phyloP scores from a whole-genome alignment of 2,797 vertebrate genomes.

The Merluccius polli region DNA sequence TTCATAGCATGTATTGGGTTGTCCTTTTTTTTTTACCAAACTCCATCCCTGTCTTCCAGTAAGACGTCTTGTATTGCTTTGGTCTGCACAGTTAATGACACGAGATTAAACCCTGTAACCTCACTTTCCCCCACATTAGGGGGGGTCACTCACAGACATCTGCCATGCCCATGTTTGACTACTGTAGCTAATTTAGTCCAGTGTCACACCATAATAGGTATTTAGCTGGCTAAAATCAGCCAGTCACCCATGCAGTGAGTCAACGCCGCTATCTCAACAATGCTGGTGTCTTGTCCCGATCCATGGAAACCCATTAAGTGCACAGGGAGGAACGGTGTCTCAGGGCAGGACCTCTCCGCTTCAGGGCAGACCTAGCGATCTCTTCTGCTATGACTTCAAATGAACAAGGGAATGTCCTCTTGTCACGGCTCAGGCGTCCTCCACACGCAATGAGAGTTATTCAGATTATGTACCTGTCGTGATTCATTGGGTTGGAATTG shows the following conservation, averaged over 20 bases:
- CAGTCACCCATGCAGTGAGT: conserved; percentile 24
- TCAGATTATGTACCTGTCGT: conserved; percentile 23
- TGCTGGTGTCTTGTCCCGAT: conserved; percentile 28
- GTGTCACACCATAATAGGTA: conserved; percentile 40
- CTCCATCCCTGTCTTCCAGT: neutral
- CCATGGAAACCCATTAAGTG: conserved; percentile 35
- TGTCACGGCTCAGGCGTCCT: conserved; percentile 4
- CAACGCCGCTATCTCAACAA: conserved; percentile 25
- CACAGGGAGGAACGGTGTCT: conserved; percentile 11
- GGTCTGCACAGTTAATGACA: neutral
- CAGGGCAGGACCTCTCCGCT: conserved; percentile 19
- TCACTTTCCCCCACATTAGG: neutral
- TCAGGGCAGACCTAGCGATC: conserved; percentile 41
- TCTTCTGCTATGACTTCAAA: neutral
- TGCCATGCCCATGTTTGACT: neutral
- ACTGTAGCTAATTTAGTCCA: conserved; percentile 45
- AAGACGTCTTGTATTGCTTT: neutral
- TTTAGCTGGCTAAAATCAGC: conserved; percentile 30
- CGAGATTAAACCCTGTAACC: neutral
- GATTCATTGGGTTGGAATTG: neutral
- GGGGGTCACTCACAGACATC: neutral
- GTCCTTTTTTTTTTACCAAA: neutral
- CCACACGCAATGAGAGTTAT: conserved; percentile 40
- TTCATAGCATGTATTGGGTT: neutral
- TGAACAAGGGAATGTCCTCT: conserved; percentile 11